Conservation (phyloP, 2,797 vertebrate species). For the Microhierax caerulescens region DNA sequence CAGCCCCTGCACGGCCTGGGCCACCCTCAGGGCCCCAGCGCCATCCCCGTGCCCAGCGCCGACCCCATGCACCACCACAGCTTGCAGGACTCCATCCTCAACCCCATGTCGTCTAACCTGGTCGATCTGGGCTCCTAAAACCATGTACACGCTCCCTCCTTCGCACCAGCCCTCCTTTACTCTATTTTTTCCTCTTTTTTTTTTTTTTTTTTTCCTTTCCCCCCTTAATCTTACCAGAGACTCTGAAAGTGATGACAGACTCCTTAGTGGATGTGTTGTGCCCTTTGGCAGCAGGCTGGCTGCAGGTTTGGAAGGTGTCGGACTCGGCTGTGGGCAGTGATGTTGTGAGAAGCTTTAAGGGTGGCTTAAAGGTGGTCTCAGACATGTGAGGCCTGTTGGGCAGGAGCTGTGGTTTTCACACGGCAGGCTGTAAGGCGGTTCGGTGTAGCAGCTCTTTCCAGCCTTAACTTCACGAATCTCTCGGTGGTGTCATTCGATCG, state of each 20-base stretch:
- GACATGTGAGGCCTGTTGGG: neutral
- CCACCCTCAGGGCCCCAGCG: conserved; percentile 95
- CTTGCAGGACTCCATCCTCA: conserved; percentile 97
- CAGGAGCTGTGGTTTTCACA: neutral
- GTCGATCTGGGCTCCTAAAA: conserved; percentile 96
- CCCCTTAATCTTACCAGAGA: conserved; percentile 66
- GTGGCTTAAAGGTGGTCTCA: conserved; percentile 62
- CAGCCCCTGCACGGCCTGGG: conserved; percentile 91
- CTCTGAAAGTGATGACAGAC: conserved; percentile 63
- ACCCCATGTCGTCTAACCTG: conserved; percentile 97
- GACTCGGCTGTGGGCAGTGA: conserved; percentile 74
- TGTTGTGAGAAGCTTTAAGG: conserved; percentile 82
- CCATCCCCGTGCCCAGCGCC: conserved; percentile 88
- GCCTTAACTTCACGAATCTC: neutral
- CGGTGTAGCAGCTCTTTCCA: neutral
- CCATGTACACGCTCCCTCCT: neutral
- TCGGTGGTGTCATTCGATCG: neutral
- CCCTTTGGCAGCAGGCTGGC: conserved; percentile 45
- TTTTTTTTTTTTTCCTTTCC: neutral
- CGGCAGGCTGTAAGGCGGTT: neutral
- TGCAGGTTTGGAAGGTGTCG: conserved; percentile 62
- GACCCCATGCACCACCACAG: conserved; percentile 94
- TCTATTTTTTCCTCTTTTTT: neutral
- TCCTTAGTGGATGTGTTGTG: conserved; percentile 58
- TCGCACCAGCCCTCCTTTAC: neutral